Evolutionary conservation across 2,113 vertebrate species (phyloP).

Genomic region (Fulmarus glacialis): DNA sequence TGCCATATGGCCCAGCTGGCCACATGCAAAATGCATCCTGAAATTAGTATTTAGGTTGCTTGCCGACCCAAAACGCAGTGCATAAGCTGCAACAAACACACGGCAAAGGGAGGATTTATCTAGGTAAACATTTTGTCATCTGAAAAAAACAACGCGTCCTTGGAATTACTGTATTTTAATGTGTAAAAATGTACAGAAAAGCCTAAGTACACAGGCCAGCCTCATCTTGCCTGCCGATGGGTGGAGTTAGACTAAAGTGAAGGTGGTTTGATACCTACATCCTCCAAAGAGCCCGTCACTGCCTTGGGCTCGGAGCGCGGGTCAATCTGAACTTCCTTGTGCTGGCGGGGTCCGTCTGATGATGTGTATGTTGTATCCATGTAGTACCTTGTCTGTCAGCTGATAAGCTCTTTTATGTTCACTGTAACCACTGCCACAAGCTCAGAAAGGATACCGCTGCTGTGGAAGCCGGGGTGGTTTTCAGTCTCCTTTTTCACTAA

Average conservation of each 20-base stretch:
- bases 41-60: background rate
- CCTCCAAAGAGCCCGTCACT: background rate
- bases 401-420: background rate
- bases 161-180: background rate
- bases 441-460: background rate
- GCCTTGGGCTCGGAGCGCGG: background rate
- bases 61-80: background rate
- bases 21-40: background rate
- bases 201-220: background rate
- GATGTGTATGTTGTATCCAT: background rate
- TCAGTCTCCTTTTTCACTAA: background rate
- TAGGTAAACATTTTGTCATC: background rate
- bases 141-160: background rate
- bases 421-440: background rate
- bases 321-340: background rate
- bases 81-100: background rate
- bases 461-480: background rate
- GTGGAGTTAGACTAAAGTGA: background rate
- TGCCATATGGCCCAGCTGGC: background rate
- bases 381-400: slow-evolving; percentile 28
- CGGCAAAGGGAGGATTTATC: background rate
- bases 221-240: background rate
- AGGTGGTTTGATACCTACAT: background rate
- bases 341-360: background rate
- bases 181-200: background rate